These are phyloP conservation scores for Gadus macrocephalus DNA, from an alignment of 2,113 vertebrate species.

Conservation along the genomic window DNA sequence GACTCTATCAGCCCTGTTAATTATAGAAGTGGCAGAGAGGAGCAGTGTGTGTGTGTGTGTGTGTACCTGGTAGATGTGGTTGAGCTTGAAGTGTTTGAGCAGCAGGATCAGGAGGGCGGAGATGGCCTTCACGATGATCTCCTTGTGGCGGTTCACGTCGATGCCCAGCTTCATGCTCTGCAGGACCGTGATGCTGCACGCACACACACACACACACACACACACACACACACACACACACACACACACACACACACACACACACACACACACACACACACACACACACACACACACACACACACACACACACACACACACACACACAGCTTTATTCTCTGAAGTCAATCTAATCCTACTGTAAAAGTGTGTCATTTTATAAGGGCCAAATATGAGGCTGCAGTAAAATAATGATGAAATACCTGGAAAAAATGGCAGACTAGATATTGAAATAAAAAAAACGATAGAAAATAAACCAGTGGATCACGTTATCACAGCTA, in stretches of 20 bases:
- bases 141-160: constrained; percentile 95
- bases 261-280: not conserved
- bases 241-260: constrained; percentile 2
- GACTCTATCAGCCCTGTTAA: constrained; percentile 24
- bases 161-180: constrained; percentile 98
- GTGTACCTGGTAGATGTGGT: constrained; percentile 92
- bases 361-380: no score
- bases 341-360: no score
- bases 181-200: constrained; percentile 85
- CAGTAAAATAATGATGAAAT: no score
- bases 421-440: no score
- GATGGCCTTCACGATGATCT: constrained; percentile 96
- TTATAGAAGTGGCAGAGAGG: constrained; percentile 18
- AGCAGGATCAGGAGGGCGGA: constrained; percentile 87
- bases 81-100: constrained; percentile 95
- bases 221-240: constrained; percentile 26
- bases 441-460: no score
- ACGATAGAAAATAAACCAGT: no score
- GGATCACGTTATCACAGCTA: no score
- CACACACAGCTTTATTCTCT: no score
- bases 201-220: constrained; percentile 14
- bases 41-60: not conserved
- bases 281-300: constrained; percentile 1
- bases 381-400: no score
- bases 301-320: not conserved